Conservation (phyloP, 2,113 vertebrate genomes). For the Jacana jacana region DNA sequence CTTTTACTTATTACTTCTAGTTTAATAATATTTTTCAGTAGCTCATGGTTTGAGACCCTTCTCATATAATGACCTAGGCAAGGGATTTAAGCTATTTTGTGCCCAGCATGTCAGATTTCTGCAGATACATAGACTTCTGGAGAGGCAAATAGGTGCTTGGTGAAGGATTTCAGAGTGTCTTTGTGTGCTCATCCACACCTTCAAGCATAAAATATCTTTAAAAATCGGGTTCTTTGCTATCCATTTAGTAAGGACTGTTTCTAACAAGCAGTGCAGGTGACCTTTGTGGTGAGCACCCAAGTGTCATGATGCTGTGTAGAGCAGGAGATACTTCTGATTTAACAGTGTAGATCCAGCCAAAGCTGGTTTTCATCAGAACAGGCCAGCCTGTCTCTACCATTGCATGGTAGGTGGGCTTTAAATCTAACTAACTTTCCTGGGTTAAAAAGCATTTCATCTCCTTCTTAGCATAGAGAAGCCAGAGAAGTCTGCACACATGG, state of each 20-base stretch:
- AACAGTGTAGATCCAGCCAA: neutral
- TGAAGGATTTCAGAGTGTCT: neutral
- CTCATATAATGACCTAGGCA: neutral
- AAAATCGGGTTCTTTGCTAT: neutral
- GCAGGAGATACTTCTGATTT: neutral
- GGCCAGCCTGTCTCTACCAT: neutral
- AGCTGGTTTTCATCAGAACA: neutral
- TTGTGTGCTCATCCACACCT: neutral
- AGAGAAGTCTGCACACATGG: neutral
- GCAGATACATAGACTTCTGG: neutral
- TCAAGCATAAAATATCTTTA: neutral
- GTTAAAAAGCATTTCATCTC: neutral
- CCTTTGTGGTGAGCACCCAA: neutral
- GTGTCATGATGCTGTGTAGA: neutral
- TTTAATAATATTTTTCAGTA: neutral
- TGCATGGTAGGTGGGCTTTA: neutral
- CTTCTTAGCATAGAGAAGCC: neutral
- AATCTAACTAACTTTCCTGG: neutral
- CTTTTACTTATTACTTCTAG: neutral
- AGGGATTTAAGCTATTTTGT: neutral
- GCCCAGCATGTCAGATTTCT: neutral
- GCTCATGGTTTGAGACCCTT: neutral
- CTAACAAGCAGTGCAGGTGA: neutral
- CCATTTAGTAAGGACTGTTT: neutral
- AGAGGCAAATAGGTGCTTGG: neutral